Evolutionary conservation across 2,113 vertebrate genomes (phyloP).

Genomic region (Misgurnus mizolepis): DNA sequence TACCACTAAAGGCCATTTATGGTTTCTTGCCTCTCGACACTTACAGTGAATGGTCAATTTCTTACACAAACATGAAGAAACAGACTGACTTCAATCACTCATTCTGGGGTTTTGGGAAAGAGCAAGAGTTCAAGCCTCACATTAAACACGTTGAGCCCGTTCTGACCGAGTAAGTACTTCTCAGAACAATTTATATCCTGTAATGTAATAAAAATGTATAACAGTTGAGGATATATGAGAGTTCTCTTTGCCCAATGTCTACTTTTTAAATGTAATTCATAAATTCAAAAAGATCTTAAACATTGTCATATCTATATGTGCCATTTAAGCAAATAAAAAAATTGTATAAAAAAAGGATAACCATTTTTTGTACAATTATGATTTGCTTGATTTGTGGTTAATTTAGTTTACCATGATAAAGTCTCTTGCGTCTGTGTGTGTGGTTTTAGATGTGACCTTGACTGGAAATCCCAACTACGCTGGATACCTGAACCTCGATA

Average conservation of each 20-base stretch:
- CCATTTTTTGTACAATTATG: no score
- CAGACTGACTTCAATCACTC: background rate
- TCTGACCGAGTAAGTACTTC: slow-evolving; percentile 46
- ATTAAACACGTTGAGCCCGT: slow-evolving; percentile 37
- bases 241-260: background rate
- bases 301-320: background rate
- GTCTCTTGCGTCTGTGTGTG: background rate
- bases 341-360: no score
- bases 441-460: slow-evolving; percentile 55
- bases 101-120: slow-evolving; percentile 24
- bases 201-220: background rate
- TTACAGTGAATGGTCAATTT: background rate
- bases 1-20: background rate
- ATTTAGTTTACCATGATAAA: background rate
- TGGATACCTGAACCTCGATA: slow-evolving; percentile 62
- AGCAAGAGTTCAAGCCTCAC: slow-evolving; percentile 48
- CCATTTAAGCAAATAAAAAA: background rate
- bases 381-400: background rate
- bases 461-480: slow-evolving; percentile 57
- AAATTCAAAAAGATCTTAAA: background rate
- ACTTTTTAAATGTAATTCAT: background rate
- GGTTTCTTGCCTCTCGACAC: no score
- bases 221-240: background rate
- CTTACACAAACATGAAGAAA: background rate
- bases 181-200: background rate